These are phyloP conservation scores for Paragorgia papillata DNA, from an alignment of 92 coral and sea anemone species.

Conservation along the genomic window DNA sequence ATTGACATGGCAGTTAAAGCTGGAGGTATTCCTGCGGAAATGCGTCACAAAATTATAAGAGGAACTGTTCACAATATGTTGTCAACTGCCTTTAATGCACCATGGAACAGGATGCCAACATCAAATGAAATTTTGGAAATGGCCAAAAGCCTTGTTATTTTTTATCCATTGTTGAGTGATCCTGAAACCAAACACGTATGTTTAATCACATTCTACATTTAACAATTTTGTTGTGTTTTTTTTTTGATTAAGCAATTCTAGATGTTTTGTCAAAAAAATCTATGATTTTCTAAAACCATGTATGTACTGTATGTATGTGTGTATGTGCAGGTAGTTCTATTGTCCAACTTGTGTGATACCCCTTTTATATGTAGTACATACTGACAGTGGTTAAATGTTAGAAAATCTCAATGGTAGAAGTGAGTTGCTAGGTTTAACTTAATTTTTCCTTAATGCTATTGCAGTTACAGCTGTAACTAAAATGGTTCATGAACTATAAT, in stretches of 20 bases:
- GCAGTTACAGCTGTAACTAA: too few species aligned
- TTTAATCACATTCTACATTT: background rate
- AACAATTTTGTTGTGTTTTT: background rate
- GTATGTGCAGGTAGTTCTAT: too few species aligned
- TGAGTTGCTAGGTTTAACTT: too few species aligned
- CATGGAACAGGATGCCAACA: slow-evolving; percentile 11
- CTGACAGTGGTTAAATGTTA: too few species aligned
- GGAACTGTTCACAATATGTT: slow-evolving; percentile 18
- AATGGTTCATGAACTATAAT: too few species aligned
- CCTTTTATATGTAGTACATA: too few species aligned
- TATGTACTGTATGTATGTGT: too few species aligned
- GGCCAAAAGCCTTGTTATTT: slow-evolving; percentile 24
- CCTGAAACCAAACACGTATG: slow-evolving; percentile 20
- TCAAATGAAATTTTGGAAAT: slow-evolving; percentile 6
- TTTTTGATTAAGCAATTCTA: too few species aligned
- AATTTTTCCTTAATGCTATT: too few species aligned
- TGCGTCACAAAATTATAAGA: slow-evolving; percentile 7
- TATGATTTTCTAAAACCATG: too few species aligned
- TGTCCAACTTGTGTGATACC: too few species aligned
- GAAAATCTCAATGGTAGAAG: background rate
- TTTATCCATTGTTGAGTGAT: slow-evolving; percentile 22
- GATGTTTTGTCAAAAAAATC: too few species aligned
- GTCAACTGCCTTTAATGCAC: slow-evolving; percentile 9
- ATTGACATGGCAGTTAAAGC: slow-evolving; percentile 15
- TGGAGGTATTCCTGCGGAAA: background rate